Base-by-base conservation (phyloP, 2,888 invertebrate genomes). In the Dione juno region DNA sequence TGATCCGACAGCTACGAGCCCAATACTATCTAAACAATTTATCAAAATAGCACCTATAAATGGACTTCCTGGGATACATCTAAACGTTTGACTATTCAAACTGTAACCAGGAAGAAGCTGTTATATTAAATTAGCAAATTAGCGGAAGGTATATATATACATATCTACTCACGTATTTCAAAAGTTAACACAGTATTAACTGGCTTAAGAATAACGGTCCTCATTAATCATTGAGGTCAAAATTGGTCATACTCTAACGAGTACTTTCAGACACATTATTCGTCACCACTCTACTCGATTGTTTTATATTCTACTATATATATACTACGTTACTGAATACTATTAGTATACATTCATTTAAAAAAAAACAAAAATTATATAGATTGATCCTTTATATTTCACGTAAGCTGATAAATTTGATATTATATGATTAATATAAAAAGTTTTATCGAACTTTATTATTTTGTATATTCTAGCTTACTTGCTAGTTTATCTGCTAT, bases 161-260 rank as follows among this genome's bases (percentile, higher is more conserved):
- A n/a, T n/a, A 77, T 72, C 79, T 78, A 79, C 76, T 80, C 74
- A 71, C 77, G 80, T 80, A 82, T 89, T 89, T 85, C 84, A 87
- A 88, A 87, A 88, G 80, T 76, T 85, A 88, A 88, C 84, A 89
- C 89, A 91, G 89, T 86, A 85, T 86, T 85, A 89, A 87, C 84
- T 82, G 85, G 87, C 86, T 87, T 85, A 87, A 86, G 83, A 82
- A 77, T 92, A 93, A 92, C 92, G 92, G 92, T 88, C 76, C 81
- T 84, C 86, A 85, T 92, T 93, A 91, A 90, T 90, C 89, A 92
- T 91, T 84, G 87, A 83, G 92, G 92, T 89, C 89, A 87, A 81
- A 84, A 84, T 87, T 86, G 84, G 86, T 87, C 88, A 88, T 84
- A 86, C 82, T 82, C 81, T 81, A 66, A 65, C 58, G 63, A 58